Evolutionary conservation across 2,888 invertebrate species (phyloP).

Genomic region (Meganola albula): DNA sequence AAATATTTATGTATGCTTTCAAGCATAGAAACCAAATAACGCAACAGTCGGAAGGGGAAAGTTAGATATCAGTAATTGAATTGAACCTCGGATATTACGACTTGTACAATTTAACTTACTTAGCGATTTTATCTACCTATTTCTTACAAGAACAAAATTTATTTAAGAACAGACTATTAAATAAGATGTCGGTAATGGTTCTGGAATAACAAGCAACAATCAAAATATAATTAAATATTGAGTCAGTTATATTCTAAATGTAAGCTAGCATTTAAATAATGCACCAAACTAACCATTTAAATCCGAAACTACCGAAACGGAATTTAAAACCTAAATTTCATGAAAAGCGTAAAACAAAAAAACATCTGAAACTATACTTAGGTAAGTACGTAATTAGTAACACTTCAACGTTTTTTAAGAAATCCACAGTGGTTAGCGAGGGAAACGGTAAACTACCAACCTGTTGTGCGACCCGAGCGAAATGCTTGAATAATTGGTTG

Average conservation of each 20-base stretch:
- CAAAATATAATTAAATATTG: constrained; percentile 20
- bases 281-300: too few relatives aligned
- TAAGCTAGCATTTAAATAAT: too few relatives aligned
- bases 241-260: too few relatives aligned
- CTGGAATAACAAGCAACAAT: constrained; percentile 17
- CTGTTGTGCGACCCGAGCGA: constrained; percentile 58
- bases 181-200: constrained; percentile 25
- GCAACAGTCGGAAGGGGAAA: constrained; percentile 29
- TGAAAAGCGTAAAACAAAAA: constrained; percentile 22
- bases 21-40: constrained; percentile 21
- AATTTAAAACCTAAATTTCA: constrained; percentile 20
- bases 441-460: constrained; percentile 55
- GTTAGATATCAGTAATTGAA: too few relatives aligned
- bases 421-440: constrained; percentile 37
- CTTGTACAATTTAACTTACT: too few relatives aligned
- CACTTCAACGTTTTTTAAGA: constrained; percentile 39
- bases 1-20: constrained; percentile 30
- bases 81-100: too few relatives aligned
- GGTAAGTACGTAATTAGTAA: constrained; percentile 34
- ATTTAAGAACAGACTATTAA: constrained; percentile 24
- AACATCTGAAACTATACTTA: constrained; percentile 26
- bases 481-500: constrained; percentile 68
- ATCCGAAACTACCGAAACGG: constrained; percentile 12
- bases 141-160: too few relatives aligned
- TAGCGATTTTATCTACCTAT: too few relatives aligned